phyloP scores from a whole-genome alignment of 2,113 vertebrate species.

The Brachyistius frenatus region DNA sequence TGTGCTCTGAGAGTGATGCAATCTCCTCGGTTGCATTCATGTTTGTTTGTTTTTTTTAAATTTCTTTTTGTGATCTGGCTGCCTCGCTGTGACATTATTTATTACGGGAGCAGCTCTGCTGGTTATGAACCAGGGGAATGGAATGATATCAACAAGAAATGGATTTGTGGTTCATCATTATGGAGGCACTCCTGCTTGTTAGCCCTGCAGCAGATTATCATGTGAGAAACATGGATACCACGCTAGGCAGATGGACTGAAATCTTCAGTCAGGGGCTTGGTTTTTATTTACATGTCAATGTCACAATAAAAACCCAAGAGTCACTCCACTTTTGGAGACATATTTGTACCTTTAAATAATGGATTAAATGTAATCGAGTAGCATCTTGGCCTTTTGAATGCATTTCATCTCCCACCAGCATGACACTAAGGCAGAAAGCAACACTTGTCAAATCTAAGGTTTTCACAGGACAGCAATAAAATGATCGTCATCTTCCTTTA shows the following conservation, averaged over 20 bases:
- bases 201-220: slow-evolving; percentile 47
- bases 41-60: neutral
- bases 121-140: slow-evolving; percentile 59
- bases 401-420: neutral
- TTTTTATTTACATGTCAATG: neutral
- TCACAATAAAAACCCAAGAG: neutral
- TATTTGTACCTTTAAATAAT: slow-evolving; percentile 10
- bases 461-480: neutral
- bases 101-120: slow-evolving; percentile 66
- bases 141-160: slow-evolving; percentile 71
- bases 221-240: slow-evolving; percentile 33
- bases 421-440: neutral
- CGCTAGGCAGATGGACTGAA: slow-evolving; percentile 39
- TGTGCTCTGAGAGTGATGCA: neutral
- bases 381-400: slow-evolving; percentile 2
- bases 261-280: slow-evolving; percentile 18
- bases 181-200: slow-evolving; percentile 52
- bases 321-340: neutral
- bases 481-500: slow-evolving; percentile 1
- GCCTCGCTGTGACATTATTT: slow-evolving; percentile 58
- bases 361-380: slow-evolving; percentile 5
- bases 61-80: slow-evolving; percentile 40
- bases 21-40: neutral
- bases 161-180: slow-evolving; percentile 74
- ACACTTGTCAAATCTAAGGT: neutral